These are phyloP conservation scores for Drosophila kurseongensis DNA, from an alignment of 1,140 invertebrate genomes.

Conservation along the genomic window DNA sequence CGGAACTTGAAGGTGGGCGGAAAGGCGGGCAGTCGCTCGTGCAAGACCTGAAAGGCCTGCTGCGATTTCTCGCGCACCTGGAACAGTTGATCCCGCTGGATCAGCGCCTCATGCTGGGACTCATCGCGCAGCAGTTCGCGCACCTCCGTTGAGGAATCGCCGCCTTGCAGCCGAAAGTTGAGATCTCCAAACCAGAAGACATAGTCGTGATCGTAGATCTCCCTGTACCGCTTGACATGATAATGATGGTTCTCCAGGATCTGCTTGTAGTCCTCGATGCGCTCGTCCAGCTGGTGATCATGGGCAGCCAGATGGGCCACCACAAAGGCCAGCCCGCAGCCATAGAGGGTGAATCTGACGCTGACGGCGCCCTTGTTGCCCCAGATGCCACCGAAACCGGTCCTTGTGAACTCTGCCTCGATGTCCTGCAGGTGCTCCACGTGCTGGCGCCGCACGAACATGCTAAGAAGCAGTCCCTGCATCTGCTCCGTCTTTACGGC, in stretches of 20 bases:
- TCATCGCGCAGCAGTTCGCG: constrained; percentile 87
- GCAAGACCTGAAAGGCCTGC: constrained; percentile 92
- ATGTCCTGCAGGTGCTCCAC: constrained; percentile 92
- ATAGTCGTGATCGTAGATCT: constrained; percentile 97
- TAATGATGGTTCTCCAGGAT: constrained; percentile 91
- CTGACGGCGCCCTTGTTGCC: constrained; percentile 98
- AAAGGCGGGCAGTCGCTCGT: constrained; percentile 90
- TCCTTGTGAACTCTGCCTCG: constrained; percentile 93
- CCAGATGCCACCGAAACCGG: constrained; percentile 96
- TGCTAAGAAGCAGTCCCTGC: constrained; percentile 91
- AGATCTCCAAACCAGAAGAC: constrained; percentile 98
- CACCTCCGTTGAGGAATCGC: constrained; percentile 89
- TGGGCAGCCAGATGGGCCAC: constrained; percentile 96
- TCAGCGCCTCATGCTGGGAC: constrained; percentile 87
- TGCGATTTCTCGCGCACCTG: constrained; percentile 88
- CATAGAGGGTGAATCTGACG: constrained; percentile 93
- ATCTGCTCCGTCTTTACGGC: constrained; percentile 91
- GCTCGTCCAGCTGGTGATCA: constrained; percentile 91
- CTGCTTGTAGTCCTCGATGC: constrained; percentile 94
- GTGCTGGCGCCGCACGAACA: constrained; percentile 92
- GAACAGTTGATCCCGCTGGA: constrained; percentile 90
- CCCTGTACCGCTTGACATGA: constrained; percentile 89
- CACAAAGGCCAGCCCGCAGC: constrained; percentile 93
- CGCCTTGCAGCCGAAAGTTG: constrained; percentile 93
- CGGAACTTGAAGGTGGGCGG: constrained; percentile 96